Conservation (phyloP, 2,113 vertebrate species). For the Pomatostomus ruficeps region DNA sequence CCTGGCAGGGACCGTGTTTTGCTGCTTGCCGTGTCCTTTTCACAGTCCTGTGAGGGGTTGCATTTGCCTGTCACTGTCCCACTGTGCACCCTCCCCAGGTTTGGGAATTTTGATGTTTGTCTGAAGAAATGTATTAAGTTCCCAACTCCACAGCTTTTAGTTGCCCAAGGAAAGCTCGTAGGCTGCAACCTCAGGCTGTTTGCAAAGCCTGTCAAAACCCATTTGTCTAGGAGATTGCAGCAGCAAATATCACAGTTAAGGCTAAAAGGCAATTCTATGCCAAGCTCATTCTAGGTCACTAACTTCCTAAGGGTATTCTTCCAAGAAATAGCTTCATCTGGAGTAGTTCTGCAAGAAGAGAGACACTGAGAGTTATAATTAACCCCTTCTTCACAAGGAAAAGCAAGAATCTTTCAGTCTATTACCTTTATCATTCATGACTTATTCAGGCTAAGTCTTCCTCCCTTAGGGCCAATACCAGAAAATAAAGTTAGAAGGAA, state of each 20-base stretch:
- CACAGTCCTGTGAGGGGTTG: background rate
- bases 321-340: conserved; percentile 52
- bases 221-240: background rate
- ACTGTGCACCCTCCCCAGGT: too few species aligned
- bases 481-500: background rate
- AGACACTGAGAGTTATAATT: background rate
- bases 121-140: background rate
- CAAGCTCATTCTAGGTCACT: conserved; percentile 59
- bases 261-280: conserved; percentile 49
- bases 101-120: background rate
- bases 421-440: background rate
- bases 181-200: conserved; percentile 3
- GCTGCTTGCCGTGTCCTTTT: background rate
- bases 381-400: conserved; percentile 18
- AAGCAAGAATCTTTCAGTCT: background rate
- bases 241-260: background rate
- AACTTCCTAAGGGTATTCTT: conserved; percentile 54
- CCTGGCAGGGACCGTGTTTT: background rate
- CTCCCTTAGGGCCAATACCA: background rate
- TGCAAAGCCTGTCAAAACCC: conserved; percentile 41
- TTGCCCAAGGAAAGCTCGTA: background rate
- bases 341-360: background rate
- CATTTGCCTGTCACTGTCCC: background rate
- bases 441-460: background rate
- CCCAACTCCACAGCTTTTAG: background rate